Conservation (phyloP, 2,888 invertebrate genomes). For the Tipula confusa region DNA sequence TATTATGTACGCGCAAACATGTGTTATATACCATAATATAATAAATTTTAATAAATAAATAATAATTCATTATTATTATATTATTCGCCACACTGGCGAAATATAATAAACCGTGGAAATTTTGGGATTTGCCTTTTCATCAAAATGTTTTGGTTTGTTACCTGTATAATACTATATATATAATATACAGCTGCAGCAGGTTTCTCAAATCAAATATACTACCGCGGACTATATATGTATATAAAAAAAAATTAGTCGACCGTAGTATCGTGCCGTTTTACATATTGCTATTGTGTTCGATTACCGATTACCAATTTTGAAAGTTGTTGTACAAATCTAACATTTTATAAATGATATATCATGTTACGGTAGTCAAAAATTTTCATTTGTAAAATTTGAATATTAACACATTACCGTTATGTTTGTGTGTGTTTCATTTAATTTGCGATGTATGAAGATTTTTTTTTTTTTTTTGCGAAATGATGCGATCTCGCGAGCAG, state of each 20-base stretch:
- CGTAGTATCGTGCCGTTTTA: neutral
- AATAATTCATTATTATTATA: neutral
- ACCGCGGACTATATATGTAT: no score
- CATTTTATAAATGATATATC: neutral
- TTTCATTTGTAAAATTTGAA: neutral
- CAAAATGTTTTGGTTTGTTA: neutral
- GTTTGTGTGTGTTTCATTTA: no score
- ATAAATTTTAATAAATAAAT: neutral
- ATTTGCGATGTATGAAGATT: no score
- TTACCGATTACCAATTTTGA: neutral
- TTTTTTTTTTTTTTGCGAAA: no score
- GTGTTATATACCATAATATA: neutral
- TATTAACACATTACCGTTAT: neutral
- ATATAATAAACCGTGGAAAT: conserved; percentile 15
- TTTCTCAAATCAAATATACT: conserved; percentile 15
- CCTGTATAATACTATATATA: no score
- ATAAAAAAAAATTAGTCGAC: neutral
- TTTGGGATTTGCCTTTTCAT: neutral
- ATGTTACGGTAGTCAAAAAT: conserved; percentile 9
- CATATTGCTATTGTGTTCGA: neutral
- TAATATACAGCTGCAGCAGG: conserved; percentile 12
- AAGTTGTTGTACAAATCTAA: neutral
- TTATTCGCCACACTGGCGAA: conserved; percentile 3
- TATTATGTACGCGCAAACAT: neutral
- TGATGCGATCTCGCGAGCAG: no score